Evolutionary conservation across 2,888 invertebrate species (phyloP), one percentile per base, ranked within the genome.

Genomic region (Thereva unica): DNA sequence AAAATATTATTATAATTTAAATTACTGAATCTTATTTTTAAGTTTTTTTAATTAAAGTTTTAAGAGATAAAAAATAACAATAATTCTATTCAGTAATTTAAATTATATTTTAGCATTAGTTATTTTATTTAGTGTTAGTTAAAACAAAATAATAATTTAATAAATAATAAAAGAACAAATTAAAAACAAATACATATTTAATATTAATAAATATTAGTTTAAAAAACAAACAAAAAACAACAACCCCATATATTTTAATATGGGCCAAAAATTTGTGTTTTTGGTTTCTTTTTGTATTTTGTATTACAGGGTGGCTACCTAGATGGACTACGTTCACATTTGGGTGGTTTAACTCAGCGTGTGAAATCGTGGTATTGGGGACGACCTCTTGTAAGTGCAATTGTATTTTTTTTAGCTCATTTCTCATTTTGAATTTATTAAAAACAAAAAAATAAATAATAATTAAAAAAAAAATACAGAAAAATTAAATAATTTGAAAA

Each of bases 311-410:
- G 89, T 86, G 91, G 91, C 85, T 91, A 91, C 89, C 89, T 91
- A 86, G 92, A 92, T 87, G 92, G 93, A 85, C 91, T 93, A 86
- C 91, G 92, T 85, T 91, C 91, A 85, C 92, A 92, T 88, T 90
- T 93, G 86, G 93, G 92, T 88, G 93, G 93, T 88, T 91, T 92
- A 89, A 93, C 93, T 86, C 92, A 93, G 89, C 92, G 92, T 89
- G 92, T 93, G 86, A 93, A 93, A 88, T 93, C 93, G 86, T 93
- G 93, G 93, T 93, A 93, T 90, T 93, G 93, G 93, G 93, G 93
- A 87, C 89, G 92, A 89, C 93, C 93, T 90, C 91, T 93, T 87
- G 93, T 93, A 93, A 93, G 93, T 93, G 86, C 80, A 81, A 80
- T 79, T 79, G 78, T 80, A 78, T 78, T 78, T 77, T 78, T 76